These are phyloP conservation scores for Bombus balteatus DNA, from an alignment of 1,140 invertebrate genomes.

Conservation along the genomic window DNA sequence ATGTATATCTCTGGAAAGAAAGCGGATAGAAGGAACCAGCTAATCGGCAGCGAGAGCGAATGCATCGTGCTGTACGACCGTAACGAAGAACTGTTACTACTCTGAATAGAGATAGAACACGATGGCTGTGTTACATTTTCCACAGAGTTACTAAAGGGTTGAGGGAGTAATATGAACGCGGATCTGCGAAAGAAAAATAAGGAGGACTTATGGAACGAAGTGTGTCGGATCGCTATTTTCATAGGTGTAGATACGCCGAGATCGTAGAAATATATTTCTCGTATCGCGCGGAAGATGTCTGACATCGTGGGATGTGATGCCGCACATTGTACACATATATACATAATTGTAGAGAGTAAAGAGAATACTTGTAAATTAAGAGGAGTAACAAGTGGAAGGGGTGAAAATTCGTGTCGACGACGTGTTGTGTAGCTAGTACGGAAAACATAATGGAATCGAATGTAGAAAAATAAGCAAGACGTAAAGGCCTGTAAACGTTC, in stretches of 20 bases:
- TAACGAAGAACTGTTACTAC: slow-evolving; percentile 59
- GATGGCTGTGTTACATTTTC: slow-evolving; percentile 75
- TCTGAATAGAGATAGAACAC: slow-evolving; percentile 70
- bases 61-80: slow-evolving; percentile 48
- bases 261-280: slow-evolving; percentile 37
- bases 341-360: slow-evolving; percentile 56
- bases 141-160: slow-evolving; percentile 56
- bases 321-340: slow-evolving; percentile 52
- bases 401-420: slow-evolving; percentile 37
- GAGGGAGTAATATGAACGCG: slow-evolving; percentile 12
- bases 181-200: neutral
- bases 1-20: neutral
- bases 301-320: slow-evolving; percentile 36
- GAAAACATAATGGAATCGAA: neutral
- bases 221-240: slow-evolving; percentile 49
- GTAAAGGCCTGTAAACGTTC: neutral
- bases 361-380: slow-evolving; percentile 48
- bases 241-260: slow-evolving; percentile 40
- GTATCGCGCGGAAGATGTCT: slow-evolving; percentile 1
- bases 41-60: slow-evolving; percentile 8
- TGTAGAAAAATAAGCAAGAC: neutral
- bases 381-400: slow-evolving; percentile 4
- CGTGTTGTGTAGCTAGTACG: slow-evolving; percentile 37
- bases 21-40: neutral
- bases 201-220: slow-evolving; percentile 3